These are phyloP conservation scores for Hapalemur alaotrensis DNA, from an alignment of 2,797 vertebrate species.

Conservation along the genomic window DNA sequence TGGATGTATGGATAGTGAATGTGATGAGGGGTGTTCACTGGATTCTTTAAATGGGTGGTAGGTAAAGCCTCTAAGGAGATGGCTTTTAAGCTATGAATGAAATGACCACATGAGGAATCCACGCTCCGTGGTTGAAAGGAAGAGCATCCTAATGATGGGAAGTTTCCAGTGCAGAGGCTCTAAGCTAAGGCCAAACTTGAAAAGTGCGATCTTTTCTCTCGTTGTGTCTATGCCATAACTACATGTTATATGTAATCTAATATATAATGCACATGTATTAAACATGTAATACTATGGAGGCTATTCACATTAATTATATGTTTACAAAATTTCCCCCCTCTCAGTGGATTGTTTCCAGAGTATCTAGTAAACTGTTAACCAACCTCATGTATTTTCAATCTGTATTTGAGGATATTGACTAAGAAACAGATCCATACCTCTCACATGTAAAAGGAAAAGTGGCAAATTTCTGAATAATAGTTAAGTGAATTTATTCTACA, in stretches of 20 bases:
- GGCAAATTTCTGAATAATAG: not conserved
- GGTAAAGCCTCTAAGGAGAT: not conserved
- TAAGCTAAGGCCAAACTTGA: not conserved
- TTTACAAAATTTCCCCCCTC: not conserved
- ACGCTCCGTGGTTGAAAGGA: not conserved
- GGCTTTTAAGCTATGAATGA: not conserved
- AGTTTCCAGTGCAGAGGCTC: not conserved
- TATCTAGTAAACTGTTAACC: not conserved
- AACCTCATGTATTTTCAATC: not conserved
- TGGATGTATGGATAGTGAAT: not conserved
- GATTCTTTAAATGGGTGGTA: not conserved
- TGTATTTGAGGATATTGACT: not conserved
- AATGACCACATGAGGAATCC: not conserved
- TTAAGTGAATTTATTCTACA: slow-evolving; percentile 20
- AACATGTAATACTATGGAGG: not conserved
- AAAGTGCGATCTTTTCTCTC: not conserved
- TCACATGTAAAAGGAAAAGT: not conserved
- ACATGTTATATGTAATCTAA: not conserved
- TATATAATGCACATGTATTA: not conserved
- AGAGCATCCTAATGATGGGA: not conserved
- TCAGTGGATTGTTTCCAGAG: not conserved
- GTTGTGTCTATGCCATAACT: not conserved
- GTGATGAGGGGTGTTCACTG: not conserved
- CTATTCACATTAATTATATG: not conserved
- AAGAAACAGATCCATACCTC: not conserved